Evolutionary conservation across 2,797 vertebrate genomes (phyloP).

Genomic region (Hyperoplus lanceolatus): DNA sequence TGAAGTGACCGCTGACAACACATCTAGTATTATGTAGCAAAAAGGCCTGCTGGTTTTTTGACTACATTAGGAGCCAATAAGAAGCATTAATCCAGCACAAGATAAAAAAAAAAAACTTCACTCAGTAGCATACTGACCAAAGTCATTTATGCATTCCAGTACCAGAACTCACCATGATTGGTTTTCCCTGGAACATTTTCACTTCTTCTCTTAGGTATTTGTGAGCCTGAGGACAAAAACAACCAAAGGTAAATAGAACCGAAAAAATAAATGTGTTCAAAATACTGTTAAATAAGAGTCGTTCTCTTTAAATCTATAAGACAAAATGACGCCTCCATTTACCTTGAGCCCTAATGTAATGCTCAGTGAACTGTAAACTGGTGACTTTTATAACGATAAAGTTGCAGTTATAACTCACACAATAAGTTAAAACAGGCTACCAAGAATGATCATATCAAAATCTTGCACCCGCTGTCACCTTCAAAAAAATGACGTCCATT

Average conservation of each 20-base stretch:
- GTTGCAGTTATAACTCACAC: not conserved
- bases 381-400: not conserved
- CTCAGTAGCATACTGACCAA: not conserved
- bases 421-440: too few species aligned
- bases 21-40: slow-evolving; percentile 25
- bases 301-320: not conserved
- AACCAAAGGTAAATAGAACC: not conserved
- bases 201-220: slow-evolving; percentile 98
- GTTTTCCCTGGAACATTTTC: slow-evolving; percentile 99
- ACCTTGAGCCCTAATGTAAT: not conserved
- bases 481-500: too few species aligned
- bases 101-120: not conserved
- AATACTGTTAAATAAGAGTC: not conserved
- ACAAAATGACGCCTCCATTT: not conserved
- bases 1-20: slow-evolving; percentile 25
- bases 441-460: too few species aligned
- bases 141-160: not conserved
- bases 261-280: not conserved
- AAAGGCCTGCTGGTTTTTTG: not conserved
- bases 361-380: not conserved
- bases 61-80: slow-evolving; percentile 6
- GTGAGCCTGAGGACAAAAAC: slow-evolving; percentile 88
- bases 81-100: not conserved
- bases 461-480: too few species aligned
- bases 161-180: slow-evolving; percentile 93